These are phyloP conservation scores for Corydoras maculifer DNA, from an alignment of 2,113 vertebrate species.

Conservation along the genomic window DNA sequence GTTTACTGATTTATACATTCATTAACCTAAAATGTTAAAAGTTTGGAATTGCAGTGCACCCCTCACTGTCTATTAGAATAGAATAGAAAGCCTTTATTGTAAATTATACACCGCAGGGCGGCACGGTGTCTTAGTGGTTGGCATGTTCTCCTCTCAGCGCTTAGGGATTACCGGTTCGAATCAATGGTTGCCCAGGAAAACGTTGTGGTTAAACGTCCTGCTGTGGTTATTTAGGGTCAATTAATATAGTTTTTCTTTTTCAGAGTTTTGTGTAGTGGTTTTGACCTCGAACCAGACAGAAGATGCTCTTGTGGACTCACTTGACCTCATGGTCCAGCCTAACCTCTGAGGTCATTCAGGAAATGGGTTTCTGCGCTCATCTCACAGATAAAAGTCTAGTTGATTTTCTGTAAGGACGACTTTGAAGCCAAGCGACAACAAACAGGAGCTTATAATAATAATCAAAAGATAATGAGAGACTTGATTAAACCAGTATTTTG, in stretches of 20 bases:
- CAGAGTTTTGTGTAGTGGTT: neutral
- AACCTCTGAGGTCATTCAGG: conserved; percentile 39
- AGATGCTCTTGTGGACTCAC: conserved; percentile 49
- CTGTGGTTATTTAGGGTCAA: no score
- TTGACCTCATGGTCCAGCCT: conserved; percentile 56
- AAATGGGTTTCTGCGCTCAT: neutral
- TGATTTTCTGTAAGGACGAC: neutral
- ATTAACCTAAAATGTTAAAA: no score
- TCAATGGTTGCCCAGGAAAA: no score
- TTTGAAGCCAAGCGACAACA: neutral
- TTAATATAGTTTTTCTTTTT: no score
- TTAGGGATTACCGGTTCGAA: no score
- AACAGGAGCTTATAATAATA: neutral
- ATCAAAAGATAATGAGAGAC: conserved; percentile 12
- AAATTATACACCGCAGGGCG: no score
- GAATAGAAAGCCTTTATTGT: no score
- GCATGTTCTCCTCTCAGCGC: no score
- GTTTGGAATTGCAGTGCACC: no score
- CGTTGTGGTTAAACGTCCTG: no score
- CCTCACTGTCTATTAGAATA: no score
- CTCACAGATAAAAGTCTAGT: conserved; percentile 4
- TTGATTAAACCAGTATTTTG: conserved; percentile 38
- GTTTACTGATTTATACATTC: neutral
- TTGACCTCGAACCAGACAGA: conserved; percentile 43
- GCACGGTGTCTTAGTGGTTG: no score